Evolutionary conservation across 1,140 invertebrate genomes (phyloP).

Genomic region (Metopolophium dirhodum): DNA sequence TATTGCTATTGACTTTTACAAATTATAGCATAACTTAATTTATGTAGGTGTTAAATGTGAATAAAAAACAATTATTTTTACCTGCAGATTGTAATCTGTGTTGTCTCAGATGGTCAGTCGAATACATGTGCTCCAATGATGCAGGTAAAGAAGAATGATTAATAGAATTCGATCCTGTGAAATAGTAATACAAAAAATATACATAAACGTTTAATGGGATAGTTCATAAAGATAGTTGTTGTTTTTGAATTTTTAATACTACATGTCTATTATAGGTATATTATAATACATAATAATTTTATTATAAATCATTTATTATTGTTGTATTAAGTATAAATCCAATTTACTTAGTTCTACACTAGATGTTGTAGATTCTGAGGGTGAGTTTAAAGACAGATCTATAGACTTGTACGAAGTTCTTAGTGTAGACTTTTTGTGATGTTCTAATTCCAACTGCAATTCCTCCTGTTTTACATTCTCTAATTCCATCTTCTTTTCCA

Average conservation of each 20-base stretch:
- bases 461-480: conserved; percentile 71
- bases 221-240: not conserved
- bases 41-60: not conserved
- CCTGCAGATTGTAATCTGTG: conserved; percentile 47
- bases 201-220: not conserved
- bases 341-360: conserved; percentile 35
- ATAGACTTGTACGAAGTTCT: conserved; percentile 28
- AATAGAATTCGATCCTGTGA: conserved; percentile 41
- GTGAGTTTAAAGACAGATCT: conserved; percentile 24
- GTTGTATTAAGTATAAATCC: not conserved
- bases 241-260: not conserved
- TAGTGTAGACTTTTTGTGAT: conserved; percentile 62
- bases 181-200: not conserved
- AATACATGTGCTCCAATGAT: conserved; percentile 43
- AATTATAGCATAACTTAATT: not conserved
- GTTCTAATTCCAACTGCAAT: conserved; percentile 67
- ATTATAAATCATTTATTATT: not conserved
- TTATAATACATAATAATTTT: not conserved
- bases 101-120: conserved; percentile 40
- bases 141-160: conserved; percentile 52
- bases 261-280: not conserved
- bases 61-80: not conserved
- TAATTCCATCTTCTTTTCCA: conserved; percentile 67
- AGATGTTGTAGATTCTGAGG: conserved; percentile 41
- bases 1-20: not conserved